Evolutionary conservation across 1,140 invertebrate genomes (phyloP), one percentile per base, ranked within the genome.

Genomic region (Drosophila sproati): DNA sequence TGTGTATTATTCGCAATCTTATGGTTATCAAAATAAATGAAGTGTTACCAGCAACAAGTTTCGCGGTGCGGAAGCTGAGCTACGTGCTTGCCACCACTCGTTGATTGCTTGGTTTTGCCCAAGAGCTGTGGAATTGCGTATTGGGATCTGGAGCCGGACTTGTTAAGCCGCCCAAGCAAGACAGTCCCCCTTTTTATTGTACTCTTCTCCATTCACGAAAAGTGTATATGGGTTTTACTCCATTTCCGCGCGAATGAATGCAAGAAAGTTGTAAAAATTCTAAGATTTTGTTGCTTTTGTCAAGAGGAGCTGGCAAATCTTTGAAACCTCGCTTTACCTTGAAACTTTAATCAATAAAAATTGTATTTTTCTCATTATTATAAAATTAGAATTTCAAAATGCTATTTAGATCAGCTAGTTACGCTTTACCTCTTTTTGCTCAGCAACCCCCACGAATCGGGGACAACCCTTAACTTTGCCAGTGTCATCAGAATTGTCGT

Each of bases 11-110:
- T 88, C 79, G 83, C 83, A 88, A 88, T 88, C 85, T 88, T 88
- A 89, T 88, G 85, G 78, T 90, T 89, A 89, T 89, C 86, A 89
- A 85, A 89, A 85, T 89, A 90, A 89, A 89, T 89, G 86, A 89
- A 89, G 86, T 90, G 85, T 88, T 88, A 78, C 77, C 63, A 77
- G 78, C 78, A 82, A 87, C 82, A 79, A 87, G 76, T 82, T 87
- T 72, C 64, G 71, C 72, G 78, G 66, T 73, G 83, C 83, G 83
- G 73, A 82, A 87, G 83, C 83, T 61, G 52, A 52, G 59, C 60
- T 86, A 82, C 82, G 82, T 87, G 82, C 82, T 61, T 59, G 74
- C 54, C 73, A 51, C 70, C 63, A 52, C 56, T 12, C 72, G 62
- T 48, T 82, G 80, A 54, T 78, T 86, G 78, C 74, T 41, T 71